phyloP scores from a whole-genome alignment of 2,888 invertebrate genomes.

The Octonoba sinensis region DNA sequence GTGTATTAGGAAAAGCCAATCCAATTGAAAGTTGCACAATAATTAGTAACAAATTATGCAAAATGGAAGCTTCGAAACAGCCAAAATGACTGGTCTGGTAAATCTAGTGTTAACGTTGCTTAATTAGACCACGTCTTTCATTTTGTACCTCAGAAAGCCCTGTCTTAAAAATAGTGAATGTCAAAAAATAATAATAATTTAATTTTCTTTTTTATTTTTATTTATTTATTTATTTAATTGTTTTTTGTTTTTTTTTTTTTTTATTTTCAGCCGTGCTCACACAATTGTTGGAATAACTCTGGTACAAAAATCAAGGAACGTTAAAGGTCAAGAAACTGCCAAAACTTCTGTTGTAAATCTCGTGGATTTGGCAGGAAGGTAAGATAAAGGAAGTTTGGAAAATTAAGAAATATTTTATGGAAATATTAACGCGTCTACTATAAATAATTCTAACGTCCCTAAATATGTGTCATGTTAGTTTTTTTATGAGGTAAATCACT shows the following conservation, averaged over 20 bases:
- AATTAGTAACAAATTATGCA: too few relatives aligned
- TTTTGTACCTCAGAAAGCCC: not conserved
- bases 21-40: too few relatives aligned
- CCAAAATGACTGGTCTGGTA: too few relatives aligned
- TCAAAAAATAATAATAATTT: not conserved
- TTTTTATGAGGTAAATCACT: too few relatives aligned
- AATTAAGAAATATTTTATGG: not conserved
- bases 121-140: too few relatives aligned
- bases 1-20: too few relatives aligned
- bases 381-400: constrained; percentile 12
- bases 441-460: too few relatives aligned
- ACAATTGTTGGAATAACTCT: constrained; percentile 75
- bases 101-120: too few relatives aligned
- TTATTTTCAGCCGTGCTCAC: constrained; percentile 72
- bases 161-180: not conserved
- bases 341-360: constrained; percentile 74
- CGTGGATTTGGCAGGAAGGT: constrained; percentile 76
- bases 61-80: too few relatives aligned
- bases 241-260: not conserved
- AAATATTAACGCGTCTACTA: too few relatives aligned
- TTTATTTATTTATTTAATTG: not conserved
- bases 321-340: constrained; percentile 73
- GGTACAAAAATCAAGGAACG: constrained; percentile 74
- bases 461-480: too few relatives aligned
- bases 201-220: not conserved